Evolutionary conservation across 2,888 invertebrate genomes (phyloP).

Genomic region (Mythimna impura): DNA sequence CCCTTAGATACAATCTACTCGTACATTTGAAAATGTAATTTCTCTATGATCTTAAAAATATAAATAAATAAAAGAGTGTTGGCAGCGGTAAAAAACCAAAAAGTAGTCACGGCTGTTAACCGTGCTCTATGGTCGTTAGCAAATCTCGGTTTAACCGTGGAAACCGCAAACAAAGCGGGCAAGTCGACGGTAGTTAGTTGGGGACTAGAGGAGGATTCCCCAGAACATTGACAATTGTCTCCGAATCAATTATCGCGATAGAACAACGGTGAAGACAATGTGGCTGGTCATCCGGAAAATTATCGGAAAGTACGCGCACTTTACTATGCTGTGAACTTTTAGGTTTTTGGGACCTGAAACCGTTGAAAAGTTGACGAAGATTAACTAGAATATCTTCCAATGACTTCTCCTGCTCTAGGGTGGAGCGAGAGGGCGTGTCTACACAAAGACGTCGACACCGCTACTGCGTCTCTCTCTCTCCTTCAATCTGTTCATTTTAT

Average conservation of each 20-base stretch:
- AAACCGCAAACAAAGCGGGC: constrained; percentile 10
- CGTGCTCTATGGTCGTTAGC: constrained; percentile 21
- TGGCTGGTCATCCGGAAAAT: constrained; percentile 56
- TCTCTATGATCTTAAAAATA: too few relatives aligned
- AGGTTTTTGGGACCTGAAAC: constrained; percentile 5
- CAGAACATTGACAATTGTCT: constrained; percentile 51
- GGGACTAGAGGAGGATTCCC: constrained; percentile 51
- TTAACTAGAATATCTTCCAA: too few relatives aligned
- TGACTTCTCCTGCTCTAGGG: too few relatives aligned
- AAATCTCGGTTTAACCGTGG: constrained; percentile 37
- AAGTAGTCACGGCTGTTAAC: constrained; percentile 13
- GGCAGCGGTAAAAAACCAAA: constrained; percentile 19
- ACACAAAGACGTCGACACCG: too few relatives aligned
- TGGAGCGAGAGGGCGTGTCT: too few relatives aligned
- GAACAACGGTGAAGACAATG: constrained; percentile 53
- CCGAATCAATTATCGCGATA: constrained; percentile 57
- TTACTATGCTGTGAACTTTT: constrained; percentile 4
- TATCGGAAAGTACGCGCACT: constrained; percentile 62
- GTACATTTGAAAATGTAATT: too few relatives aligned
- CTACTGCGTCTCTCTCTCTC: too few relatives aligned
- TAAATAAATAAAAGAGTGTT: neutral
- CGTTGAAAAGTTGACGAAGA: neutral
- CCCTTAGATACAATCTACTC: too few relatives aligned
- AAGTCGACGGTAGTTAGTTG: constrained; percentile 38
- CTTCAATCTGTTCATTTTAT: too few relatives aligned